Evolutionary conservation across 2,888 invertebrate genomes (phyloP), one percentile per base, ranked within the genome.

Genomic region (Eueremaeus valkanovi): DNA sequence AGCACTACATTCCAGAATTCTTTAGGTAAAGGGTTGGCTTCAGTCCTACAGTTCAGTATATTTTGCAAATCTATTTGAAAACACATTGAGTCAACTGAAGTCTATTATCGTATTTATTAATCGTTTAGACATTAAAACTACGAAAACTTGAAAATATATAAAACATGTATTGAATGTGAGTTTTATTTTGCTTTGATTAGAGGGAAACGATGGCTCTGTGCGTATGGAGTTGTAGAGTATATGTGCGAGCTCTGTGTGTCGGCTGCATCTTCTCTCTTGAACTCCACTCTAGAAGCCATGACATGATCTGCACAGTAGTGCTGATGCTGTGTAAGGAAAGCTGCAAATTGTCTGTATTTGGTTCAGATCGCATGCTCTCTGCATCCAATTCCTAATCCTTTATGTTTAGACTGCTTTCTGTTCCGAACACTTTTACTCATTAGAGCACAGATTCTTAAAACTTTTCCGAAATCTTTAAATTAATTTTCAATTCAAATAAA

Each of bases 231-330:
- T n/a, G n/a, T n/a, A n/a, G n/a, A n/a, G n/a, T n/a, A n/a, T n/a
- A n/a, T n/a, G n/a, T n/a, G n/a, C n/a, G n/a, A n/a, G n/a, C n/a
- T 45, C 13, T 58, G 58, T 58, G 24, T 58, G 49, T 58, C 31
- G 58, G 24, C 58, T 58, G 29, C 58, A 58, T 66, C 66, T 36
- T 66, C 66, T 16, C 9, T 66, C n/a, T n/a, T n/a, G 3, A 29
- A 36, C 66, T 66, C 66, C 16, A 40, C 66, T 66, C 66, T n/a
- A 66, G 66, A 66, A 40, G 66, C 66, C 66, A 66, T 66, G 33
- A 66, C 66, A 66, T 66, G 33, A 66, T 66, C 66, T 66, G 36
- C 33, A 31, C 29, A 36, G n/a, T 49, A 49, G 21, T 24, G 16
- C 29, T 58, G 29, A 11, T 58, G 29, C 58, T 58, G 29, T 18